Base-by-base conservation (phyloP, 2,113 vertebrate species). In the Thinocorus orbignyianus region DNA sequence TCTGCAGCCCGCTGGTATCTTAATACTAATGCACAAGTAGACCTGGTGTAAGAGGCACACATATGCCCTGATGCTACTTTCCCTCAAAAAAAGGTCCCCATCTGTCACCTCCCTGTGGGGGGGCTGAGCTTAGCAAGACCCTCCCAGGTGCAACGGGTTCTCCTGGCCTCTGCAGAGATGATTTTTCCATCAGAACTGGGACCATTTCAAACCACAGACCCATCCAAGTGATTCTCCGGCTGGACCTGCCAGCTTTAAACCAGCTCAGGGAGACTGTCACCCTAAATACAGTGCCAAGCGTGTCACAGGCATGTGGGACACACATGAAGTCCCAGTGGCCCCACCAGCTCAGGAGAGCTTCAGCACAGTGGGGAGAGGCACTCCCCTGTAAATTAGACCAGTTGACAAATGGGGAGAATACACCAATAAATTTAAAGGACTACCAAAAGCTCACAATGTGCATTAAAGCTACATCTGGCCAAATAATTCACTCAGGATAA, bases 401-500 rank as follows among this genome's bases (percentile, higher is more conserved):
- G 64, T 31, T 58, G 66, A 88, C 41, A 62, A 39, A 44, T 6
- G 22, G 41, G 70, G 31, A 70, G 78, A 92, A 62, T 2, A 28
- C 42, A 39, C 26, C 5, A 42, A 41, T 60, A 73, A 31, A 90
- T 77, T 23, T 31, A 65, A 79, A 69, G 51, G 42, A 18, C 41
- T 94, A 73, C 87, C 78, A 87, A 79, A 85, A 85, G n/a, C 69
- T 93, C 69, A 42, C 88, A 52, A 73, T 6, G 30, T 60, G 10
- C 17, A 44, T 71, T 61, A 71, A 60, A 84, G 86, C 72, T 87
- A 89, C 94, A 93, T 96, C 92, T 93, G 95, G 91, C 76, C 91
- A 93, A 95, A 97, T 74, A 92, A 95, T 91, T 92, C 86, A 51
- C 77, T 60, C 61, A 14, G 83, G 81, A 87, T 91, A 91, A 93